A percentile compares a stretch with the other conserved stretches of the same genome.
Evolutionary conservation across 2,113 vertebrate genomes (phyloP).

Genomic region (Clarias batrachus): DNA sequence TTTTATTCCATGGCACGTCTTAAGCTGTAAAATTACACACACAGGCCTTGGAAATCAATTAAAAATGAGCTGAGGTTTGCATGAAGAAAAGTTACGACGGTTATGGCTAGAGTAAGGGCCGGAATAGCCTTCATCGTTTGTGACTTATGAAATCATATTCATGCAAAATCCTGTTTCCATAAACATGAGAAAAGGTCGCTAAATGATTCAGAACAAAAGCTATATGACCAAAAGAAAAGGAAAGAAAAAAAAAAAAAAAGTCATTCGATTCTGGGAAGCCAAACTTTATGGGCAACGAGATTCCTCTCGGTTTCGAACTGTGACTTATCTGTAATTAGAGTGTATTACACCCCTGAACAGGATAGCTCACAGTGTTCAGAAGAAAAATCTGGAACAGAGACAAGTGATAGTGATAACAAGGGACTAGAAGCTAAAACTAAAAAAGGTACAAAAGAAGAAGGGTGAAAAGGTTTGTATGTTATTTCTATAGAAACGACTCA

Average conservation of each 20-base stretch:
- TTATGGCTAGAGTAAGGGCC: not conserved
- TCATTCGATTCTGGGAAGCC: not conserved
- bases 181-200: not conserved
- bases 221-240: not conserved
- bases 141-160: not conserved
- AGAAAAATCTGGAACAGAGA: not conserved
- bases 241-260: not conserved
- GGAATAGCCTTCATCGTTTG: too few species aligned
- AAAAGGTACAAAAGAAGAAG: not conserved
- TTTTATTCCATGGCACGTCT: not conserved
- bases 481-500: not conserved
- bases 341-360: not conserved
- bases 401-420: not conserved
- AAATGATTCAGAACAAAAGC: not conserved
- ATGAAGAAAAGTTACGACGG: not conserved
- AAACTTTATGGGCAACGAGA: not conserved
- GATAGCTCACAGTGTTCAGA: not conserved
- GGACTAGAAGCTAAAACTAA: not conserved
- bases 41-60: not conserved
- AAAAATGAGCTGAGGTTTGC: constrained; percentile 19
- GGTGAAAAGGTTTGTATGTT: not conserved
- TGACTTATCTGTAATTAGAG: constrained; percentile 8
- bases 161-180: not conserved
- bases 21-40: not conserved
- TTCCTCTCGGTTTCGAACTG: not conserved